phyloP scores from a whole-genome alignment of 2,888 invertebrate genomes.

The Panzeria rudis region DNA sequence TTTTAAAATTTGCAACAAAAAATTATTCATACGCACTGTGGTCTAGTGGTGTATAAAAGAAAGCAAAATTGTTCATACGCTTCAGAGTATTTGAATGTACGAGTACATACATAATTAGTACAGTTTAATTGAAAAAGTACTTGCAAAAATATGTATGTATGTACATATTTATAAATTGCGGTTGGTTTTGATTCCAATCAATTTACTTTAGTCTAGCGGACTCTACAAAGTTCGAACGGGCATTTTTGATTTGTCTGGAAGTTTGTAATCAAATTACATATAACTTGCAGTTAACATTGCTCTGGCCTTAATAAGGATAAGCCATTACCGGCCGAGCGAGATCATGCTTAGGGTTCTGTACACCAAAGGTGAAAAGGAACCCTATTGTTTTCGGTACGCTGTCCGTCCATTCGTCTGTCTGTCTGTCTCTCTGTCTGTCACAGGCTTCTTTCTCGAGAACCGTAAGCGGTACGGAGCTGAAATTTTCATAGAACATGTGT shows the following conservation, averaged over 20 bases:
- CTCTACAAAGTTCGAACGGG: not conserved
- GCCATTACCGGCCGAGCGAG: too few species aligned
- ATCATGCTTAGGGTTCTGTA: too few species aligned
- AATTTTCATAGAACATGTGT: too few species aligned
- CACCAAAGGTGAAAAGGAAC: too few species aligned
- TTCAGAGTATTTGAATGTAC: not conserved
- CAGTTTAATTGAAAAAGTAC: not conserved
- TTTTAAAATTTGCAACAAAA: not conserved
- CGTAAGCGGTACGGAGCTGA: too few species aligned
- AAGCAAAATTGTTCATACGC: not conserved
- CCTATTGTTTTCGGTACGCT: too few species aligned
- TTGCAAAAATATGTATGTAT: not conserved
- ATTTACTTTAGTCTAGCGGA: not conserved
- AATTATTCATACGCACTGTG: constrained; percentile 34
- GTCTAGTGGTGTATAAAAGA: not conserved
- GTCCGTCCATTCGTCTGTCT: too few species aligned
- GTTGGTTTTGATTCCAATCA: not conserved
- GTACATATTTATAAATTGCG: not conserved
- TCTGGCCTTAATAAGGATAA: too few species aligned
- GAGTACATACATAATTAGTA: not conserved
- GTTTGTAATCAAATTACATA: not conserved
- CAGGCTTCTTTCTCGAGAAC: too few species aligned
- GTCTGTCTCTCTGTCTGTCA: too few species aligned
- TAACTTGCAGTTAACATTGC: not conserved
- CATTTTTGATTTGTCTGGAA: not conserved